Base-by-base conservation (phyloP, 2,113 vertebrate species). In the Corynorhinus townsendii region DNA sequence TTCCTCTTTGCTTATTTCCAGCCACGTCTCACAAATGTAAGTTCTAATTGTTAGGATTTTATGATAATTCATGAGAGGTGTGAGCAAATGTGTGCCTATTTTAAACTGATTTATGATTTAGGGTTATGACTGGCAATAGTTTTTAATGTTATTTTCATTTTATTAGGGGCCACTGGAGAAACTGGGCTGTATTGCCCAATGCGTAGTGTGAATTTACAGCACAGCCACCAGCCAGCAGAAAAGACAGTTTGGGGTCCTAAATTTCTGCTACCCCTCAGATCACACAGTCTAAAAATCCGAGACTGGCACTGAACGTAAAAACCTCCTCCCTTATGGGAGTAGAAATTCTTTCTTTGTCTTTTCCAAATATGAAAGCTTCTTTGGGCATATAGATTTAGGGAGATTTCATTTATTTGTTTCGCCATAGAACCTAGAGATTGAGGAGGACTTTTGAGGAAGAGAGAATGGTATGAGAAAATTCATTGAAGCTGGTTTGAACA, bases 101-200 rank as follows among this genome's bases (percentile, higher is more conserved):
- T 91, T 56, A 68, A 75, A 54, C 11, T 79, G 40, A 95, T 79
- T 68, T 92, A 73, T 93, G 54, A 87, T 75, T 82, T 83, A 16
- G 12, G 6, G 1, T 89, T 73, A 76, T 84, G 40, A 75, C 24
- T 84, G 43, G 75, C 38, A 66, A 24, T 66, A 0, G 7, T 40
- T 85, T 95, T 90, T 12, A 11, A 15, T 84, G 49, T 93, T 88
- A 84, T 73, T 93, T 96, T 91, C 14, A 56, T 89, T 80, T 96
- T 85, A 43, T 82, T 71, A 15, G 30, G 3, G 43, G n/a, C 6
- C 30, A 59, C 22, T 85, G 17, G 10, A 83, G 26, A 96, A 86
- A 71, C 6, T 56, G 52, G 91, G 19, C 35, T 80, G 11, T 47
- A 85, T 56, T 85, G 4, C 9, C 5, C n/a, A 81, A 16, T 47